These are phyloP conservation scores for Poecilia latipinna DNA, from an alignment of 2,113 vertebrate species.

Conservation along the genomic window DNA sequence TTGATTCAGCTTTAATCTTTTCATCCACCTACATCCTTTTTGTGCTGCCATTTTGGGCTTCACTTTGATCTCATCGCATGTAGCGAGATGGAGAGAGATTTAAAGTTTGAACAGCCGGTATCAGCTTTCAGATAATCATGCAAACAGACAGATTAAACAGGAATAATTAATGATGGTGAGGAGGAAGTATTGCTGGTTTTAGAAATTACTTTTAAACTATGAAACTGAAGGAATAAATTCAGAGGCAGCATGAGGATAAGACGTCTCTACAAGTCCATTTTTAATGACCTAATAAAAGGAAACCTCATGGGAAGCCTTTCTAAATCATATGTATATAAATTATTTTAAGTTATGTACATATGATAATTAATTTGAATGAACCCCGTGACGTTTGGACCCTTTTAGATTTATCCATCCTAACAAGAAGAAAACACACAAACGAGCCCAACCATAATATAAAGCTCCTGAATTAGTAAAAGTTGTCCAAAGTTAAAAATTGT, in stretches of 20 bases:
- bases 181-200: not conserved
- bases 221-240: not conserved
- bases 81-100: conserved; percentile 30
- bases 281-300: not conserved
- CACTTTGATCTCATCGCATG: conserved; percentile 53
- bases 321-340: not conserved
- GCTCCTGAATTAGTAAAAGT: not conserved
- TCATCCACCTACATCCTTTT: conserved; percentile 52
- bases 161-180: conserved; percentile 1
- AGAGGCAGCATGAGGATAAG: not conserved
- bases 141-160: conserved; percentile 22
- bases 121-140: conserved; percentile 10
- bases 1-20: conserved; percentile 61
- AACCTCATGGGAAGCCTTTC: not conserved
- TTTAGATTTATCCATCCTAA: too few species aligned
- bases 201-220: not conserved
- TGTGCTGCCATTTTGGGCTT: conserved; percentile 53
- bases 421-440: too few species aligned
- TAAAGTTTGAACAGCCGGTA: conserved; percentile 38
- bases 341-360: not conserved
- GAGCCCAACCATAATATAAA: not conserved
- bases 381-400: not conserved
- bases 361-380: not conserved
- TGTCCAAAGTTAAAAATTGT: not conserved
- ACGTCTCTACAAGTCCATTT: not conserved